Percentiles rank a stretch among this genome's conserved stretches.
Evolutionary conservation across 2,888 invertebrate species (phyloP).

Genomic region (Cerastis rubricosa): DNA sequence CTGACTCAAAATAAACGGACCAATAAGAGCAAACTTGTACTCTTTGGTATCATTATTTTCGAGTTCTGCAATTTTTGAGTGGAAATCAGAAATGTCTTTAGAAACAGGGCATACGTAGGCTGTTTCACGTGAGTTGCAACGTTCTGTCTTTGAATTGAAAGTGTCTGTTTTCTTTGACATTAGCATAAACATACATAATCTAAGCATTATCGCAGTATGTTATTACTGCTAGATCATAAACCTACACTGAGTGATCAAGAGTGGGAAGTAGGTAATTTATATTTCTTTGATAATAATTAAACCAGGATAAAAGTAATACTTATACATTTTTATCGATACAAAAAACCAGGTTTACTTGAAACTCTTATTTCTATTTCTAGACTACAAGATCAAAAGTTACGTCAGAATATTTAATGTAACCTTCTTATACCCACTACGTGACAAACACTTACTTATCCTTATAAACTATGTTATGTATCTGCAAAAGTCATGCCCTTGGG

Average conservation of each 20-base stretch:
- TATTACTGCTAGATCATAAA: neutral
- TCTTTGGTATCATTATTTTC: neutral
- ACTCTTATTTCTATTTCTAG: neutral
- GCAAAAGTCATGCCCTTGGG: constrained; percentile 17
- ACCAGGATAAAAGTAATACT: neutral
- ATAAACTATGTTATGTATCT: constrained; percentile 17
- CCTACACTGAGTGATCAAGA: neutral
- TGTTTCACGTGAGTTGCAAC: neutral
- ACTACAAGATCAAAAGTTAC: neutral
- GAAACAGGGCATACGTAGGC: neutral
- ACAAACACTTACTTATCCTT: constrained; percentile 9
- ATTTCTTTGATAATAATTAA: neutral
- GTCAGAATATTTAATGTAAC: neutral
- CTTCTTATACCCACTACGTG: neutral
- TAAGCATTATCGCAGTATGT: neutral
- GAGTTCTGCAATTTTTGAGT: neutral
- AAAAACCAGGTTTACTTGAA: neutral
- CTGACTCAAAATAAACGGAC: constrained; percentile 33
- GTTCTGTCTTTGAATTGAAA: neutral
- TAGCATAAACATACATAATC: neutral
- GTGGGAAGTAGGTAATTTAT: neutral
- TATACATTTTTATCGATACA: neutral
- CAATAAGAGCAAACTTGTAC: neutral
- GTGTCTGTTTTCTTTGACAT: neutral
- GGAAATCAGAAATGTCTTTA: neutral